Evolutionary conservation across 1,140 invertebrate species (phyloP).

Genomic region (Kradibia gibbosae): DNA sequence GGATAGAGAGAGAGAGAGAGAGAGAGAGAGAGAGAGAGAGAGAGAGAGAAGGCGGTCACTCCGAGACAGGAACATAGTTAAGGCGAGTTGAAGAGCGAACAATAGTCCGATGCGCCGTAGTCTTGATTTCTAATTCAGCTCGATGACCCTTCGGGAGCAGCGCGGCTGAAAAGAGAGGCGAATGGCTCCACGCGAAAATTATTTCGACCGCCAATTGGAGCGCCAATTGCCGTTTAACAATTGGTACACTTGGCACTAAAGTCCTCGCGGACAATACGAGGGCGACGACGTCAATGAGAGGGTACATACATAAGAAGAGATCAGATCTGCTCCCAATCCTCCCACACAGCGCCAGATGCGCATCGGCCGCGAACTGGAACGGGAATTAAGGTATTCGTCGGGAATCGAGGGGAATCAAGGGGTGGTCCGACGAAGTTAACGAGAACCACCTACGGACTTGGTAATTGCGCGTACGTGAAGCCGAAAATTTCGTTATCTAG

Average conservation of each 20-base stretch:
- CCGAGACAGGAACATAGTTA: slow-evolving; percentile 31
- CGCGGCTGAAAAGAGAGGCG: slow-evolving; percentile 44
- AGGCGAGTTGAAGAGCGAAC: slow-evolving; percentile 49
- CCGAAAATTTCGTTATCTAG: slow-evolving; percentile 5
- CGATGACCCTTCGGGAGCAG: slow-evolving; percentile 58
- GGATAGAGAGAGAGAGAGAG: not conserved
- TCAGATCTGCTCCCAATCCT: not conserved
- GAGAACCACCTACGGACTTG: not conserved
- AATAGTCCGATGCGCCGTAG: slow-evolving; percentile 45
- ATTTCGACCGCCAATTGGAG: slow-evolving; percentile 60
- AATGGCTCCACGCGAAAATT: slow-evolving; percentile 56
- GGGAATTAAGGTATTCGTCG: not conserved
- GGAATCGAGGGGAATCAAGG: not conserved
- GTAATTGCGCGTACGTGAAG: slow-evolving; percentile 4
- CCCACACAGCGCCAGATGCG: not conserved
- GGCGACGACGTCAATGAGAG: not conserved
- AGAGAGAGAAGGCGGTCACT: not conserved
- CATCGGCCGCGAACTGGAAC: not conserved
- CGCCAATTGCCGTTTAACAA: slow-evolving; percentile 63
- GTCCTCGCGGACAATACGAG: not conserved
- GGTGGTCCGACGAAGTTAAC: slow-evolving; percentile 13
- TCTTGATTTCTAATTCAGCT: slow-evolving; percentile 59
- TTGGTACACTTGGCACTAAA: slow-evolving; percentile 56
- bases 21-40: not conserved
- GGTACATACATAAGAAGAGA: not conserved